phyloP scores from a whole-genome alignment of 1,140 invertebrate species.

The Drosophila pachea region DNA sequence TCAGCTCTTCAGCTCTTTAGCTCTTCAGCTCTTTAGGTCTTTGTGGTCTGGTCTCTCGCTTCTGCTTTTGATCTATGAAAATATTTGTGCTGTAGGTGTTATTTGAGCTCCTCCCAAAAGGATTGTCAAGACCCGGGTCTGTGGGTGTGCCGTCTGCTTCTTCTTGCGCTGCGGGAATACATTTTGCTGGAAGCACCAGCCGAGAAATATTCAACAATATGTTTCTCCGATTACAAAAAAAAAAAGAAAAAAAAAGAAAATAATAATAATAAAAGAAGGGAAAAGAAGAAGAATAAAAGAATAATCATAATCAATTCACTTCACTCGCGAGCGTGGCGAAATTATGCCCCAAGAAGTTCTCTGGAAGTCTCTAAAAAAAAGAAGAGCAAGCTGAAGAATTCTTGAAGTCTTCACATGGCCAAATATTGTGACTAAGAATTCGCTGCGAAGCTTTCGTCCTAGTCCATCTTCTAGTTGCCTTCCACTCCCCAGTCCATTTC shows the following conservation, averaged over 20 bases:
- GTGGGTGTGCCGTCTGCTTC: conserved; percentile 25
- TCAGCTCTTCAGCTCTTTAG: too few species aligned
- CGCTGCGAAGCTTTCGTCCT: too few species aligned
- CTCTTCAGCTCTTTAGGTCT: conserved; percentile 39
- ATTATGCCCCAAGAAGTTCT: neutral
- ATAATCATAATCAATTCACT: neutral
- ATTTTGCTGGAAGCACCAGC: conserved; percentile 23
- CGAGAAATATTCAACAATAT: conserved; percentile 1
- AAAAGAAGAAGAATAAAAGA: too few species aligned
- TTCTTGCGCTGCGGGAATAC: conserved; percentile 15
- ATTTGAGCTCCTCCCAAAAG: conserved; percentile 57
- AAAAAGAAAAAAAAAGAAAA: too few species aligned
- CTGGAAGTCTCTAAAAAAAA: too few species aligned
- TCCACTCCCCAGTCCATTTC: conserved; percentile 4
- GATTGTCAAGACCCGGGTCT: conserved; percentile 44
- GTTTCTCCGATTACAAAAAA: neutral
- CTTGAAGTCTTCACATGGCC: too few species aligned
- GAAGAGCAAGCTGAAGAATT: neutral
- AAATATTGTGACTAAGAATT: neutral
- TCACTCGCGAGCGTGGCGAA: neutral
- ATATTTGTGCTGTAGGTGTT: conserved; percentile 56
- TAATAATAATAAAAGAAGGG: neutral
- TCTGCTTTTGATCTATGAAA: conserved; percentile 62
- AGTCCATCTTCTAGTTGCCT: neutral
- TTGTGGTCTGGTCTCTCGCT: neutral